Conservation (phyloP, 2,797 vertebrate genomes). For the Enteromius trimaculatus region DNA sequence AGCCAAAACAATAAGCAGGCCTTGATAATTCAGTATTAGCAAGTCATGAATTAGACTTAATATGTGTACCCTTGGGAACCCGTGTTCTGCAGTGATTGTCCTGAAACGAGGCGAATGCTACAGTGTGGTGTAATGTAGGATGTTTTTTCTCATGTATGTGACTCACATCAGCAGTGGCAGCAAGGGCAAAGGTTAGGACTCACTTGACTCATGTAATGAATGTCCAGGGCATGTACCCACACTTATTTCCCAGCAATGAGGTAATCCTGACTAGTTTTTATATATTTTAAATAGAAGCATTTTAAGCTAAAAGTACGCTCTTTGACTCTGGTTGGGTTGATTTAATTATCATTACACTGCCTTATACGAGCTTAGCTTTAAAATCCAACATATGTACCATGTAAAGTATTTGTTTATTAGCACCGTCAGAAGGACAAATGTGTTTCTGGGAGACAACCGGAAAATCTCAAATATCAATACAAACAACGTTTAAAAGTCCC, state of each 20-base stretch:
- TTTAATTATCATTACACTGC: not conserved
- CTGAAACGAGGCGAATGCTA: not conserved
- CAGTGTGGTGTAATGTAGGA: not conserved
- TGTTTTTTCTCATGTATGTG: slow-evolving; percentile 35
- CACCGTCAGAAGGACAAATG: slow-evolving; percentile 9
- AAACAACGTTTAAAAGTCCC: slow-evolving; percentile 35
- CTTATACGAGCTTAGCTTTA: not conserved
- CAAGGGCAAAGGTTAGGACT: slow-evolving; percentile 8
- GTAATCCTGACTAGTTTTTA: not conserved
- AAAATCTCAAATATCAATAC: slow-evolving; percentile 8
- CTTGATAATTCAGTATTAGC: not conserved
- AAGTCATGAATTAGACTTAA: not conserved
- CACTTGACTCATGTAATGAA: not conserved
- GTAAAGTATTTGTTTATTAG: slow-evolving; percentile 12
- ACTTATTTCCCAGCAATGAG: not conserved
- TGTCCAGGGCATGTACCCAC: not conserved
- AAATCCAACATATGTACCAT: not conserved
- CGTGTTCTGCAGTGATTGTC: not conserved
- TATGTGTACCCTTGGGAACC: not conserved
- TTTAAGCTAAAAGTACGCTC: not conserved
- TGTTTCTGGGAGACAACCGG: slow-evolving; percentile 14
- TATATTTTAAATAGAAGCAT: not conserved
- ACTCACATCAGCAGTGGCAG: slow-evolving; percentile 11
- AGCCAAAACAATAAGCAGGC: slow-evolving; percentile 3
- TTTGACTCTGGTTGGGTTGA: not conserved